Conservation (phyloP, 2,888 invertebrate species). For the Caenorhabditis sp. region DNA sequence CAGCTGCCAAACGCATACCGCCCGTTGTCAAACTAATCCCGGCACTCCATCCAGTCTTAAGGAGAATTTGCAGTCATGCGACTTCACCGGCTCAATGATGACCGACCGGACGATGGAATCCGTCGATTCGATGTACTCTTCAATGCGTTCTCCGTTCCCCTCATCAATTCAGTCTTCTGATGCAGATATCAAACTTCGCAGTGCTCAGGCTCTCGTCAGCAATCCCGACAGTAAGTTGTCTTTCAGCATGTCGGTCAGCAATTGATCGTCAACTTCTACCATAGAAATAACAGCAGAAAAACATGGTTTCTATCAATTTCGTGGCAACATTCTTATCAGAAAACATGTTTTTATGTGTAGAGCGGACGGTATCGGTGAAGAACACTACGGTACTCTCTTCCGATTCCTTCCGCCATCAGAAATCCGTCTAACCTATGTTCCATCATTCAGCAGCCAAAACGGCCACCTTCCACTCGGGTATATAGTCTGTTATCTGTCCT, state of each 20-base stretch:
- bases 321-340: background rate
- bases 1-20: constrained; percentile 2
- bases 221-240: constrained; percentile 71
- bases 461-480: constrained; percentile 59
- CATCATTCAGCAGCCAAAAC: constrained; percentile 50
- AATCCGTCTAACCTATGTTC: constrained; percentile 35
- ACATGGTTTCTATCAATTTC: background rate
- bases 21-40: constrained; percentile 43
- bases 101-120: constrained; percentile 82
- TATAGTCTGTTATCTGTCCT: constrained; percentile 28
- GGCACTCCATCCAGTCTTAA: background rate
- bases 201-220: constrained; percentile 68
- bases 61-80: constrained; percentile 77
- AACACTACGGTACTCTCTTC: constrained; percentile 27
- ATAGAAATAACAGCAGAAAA: background rate
- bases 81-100: constrained; percentile 81
- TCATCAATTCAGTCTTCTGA: constrained; percentile 61
- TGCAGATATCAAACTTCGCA: constrained; percentile 69
- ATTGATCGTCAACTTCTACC: background rate
- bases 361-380: background rate
- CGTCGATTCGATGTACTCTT: constrained; percentile 82
- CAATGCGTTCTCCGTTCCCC: constrained; percentile 81
- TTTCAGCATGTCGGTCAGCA: background rate
- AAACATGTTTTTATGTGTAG: background rate
- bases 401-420: background rate